These are phyloP conservation scores for Orestias chungarensis DNA, from an alignment of 2,797 vertebrate species.

Conservation along the genomic window DNA sequence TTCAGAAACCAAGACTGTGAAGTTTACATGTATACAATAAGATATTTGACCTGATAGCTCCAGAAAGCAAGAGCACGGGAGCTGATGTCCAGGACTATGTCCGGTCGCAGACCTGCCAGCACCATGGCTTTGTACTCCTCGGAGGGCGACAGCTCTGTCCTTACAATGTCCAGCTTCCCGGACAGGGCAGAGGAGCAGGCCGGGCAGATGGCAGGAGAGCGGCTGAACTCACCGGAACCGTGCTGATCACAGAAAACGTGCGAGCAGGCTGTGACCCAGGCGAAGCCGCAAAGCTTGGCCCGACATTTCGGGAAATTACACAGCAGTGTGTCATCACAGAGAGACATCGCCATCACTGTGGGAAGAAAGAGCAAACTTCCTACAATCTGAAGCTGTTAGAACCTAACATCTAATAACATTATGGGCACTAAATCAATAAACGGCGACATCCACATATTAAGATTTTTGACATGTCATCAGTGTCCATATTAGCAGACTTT, in stretches of 20 bases:
- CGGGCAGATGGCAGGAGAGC: slow-evolving; percentile 86
- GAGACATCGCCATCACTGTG: slow-evolving; percentile 69
- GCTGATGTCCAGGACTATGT: slow-evolving; percentile 87
- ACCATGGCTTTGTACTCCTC: slow-evolving; percentile 93
- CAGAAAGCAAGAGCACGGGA: slow-evolving; percentile 88
- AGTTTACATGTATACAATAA: no score
- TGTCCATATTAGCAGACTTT: neutral
- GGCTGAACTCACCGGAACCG: slow-evolving; percentile 87
- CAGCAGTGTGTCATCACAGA: slow-evolving; percentile 85
- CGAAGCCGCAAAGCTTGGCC: slow-evolving; percentile 82
- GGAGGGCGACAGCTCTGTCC: slow-evolving; percentile 86
- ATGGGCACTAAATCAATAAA: neutral
- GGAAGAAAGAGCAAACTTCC: neutral
- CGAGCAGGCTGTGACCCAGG: slow-evolving; percentile 91
- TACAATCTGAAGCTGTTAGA: neutral
- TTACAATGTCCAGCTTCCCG: slow-evolving; percentile 89
- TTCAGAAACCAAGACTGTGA: neutral
- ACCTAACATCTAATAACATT: neutral
- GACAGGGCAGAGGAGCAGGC: slow-evolving; percentile 88
- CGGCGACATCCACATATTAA: neutral
- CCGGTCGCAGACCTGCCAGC: slow-evolving; percentile 86
- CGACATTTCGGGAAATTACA: slow-evolving; percentile 91
- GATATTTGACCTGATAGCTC: slow-evolving; percentile 86
- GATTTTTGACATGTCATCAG: neutral
- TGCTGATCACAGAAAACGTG: slow-evolving; percentile 92